A percentile compares a stretch with the other conserved stretches of the same genome.
Conservation (phyloP, 1,140 invertebrate genomes). For the Listronotus bonariensis region DNA sequence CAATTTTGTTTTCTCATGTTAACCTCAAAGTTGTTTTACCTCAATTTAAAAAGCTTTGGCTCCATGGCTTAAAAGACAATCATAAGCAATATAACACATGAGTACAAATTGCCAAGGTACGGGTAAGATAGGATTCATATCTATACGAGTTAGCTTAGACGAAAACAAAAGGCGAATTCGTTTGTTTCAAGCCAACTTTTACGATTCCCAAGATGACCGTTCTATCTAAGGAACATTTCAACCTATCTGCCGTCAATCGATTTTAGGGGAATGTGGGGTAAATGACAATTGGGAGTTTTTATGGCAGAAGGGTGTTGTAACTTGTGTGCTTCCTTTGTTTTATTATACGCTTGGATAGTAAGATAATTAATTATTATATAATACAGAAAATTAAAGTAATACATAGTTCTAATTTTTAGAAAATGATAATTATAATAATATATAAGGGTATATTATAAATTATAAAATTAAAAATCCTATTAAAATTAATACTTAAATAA, state of each 20-base stretch:
- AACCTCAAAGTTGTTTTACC: no score
- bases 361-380: no score
- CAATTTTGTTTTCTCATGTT: no score
- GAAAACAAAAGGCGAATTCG: constrained; percentile 31
- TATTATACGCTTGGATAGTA: no score
- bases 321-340: no score
- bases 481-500: no score
- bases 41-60: constrained; percentile 3
- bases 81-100: constrained; percentile 32
- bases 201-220: constrained; percentile 42
- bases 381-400: no score
- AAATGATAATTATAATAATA: no score
- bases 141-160: constrained; percentile 11
- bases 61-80: constrained; percentile 16
- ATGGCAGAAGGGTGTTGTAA: neutral
- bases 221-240: constrained; percentile 43
- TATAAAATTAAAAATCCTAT: no score
- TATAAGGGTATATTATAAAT: no score
- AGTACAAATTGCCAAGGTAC: constrained; percentile 26
- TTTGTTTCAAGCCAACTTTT: constrained; percentile 37
- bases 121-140: constrained; percentile 5
- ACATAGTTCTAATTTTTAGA: no score
- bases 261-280: constrained; percentile 17
- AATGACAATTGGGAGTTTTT: constrained; percentile 26
- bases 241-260: constrained; percentile 36